phyloP scores from a whole-genome alignment of 2,888 invertebrate genomes.

The Branchinecta sandiegonensis region DNA sequence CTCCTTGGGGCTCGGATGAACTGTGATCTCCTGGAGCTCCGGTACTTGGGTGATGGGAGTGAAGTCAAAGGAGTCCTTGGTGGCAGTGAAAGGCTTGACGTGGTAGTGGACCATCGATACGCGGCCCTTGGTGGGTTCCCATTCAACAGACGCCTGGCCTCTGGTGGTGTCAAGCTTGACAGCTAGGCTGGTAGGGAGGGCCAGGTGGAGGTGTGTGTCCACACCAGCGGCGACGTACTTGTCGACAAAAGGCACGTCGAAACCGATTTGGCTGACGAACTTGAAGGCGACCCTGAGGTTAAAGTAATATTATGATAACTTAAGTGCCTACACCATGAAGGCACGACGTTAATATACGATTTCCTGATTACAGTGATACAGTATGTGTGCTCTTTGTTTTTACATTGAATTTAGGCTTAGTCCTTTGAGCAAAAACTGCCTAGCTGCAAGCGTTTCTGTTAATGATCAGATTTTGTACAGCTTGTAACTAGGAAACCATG shows the following conservation, averaged over 20 bases:
- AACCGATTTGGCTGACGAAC: slow-evolving; percentile 16
- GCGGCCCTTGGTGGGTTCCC: slow-evolving; percentile 19
- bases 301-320: too few species aligned
- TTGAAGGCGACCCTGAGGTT: slow-evolving; percentile 18
- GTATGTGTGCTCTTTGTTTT: too few species aligned
- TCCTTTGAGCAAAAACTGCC: too few species aligned
- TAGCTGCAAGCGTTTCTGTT: too few species aligned
- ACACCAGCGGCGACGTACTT: slow-evolving; percentile 21
- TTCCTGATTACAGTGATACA: too few species aligned
- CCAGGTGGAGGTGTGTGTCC: slow-evolving; percentile 3
- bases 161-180: slow-evolving; percentile 19
- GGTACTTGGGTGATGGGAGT: slow-evolving; percentile 20
- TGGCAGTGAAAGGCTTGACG: slow-evolving; percentile 24
- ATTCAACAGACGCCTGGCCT: slow-evolving; percentile 19
- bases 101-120: slow-evolving; percentile 20
- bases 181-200: slow-evolving; percentile 20
- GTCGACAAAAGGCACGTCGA: slow-evolving; percentile 21
- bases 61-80: slow-evolving; percentile 22
- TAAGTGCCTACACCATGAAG: too few species aligned
- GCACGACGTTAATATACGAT: too few species aligned
- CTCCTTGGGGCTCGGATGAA: slow-evolving; percentile 13
- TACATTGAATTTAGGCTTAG: too few species aligned
- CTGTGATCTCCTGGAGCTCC: slow-evolving; percentile 18
- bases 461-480: too few species aligned
- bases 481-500: too few species aligned